Percentiles rank a stretch among this genome's conserved stretches.
These are phyloP conservation scores for Prionailurus bengalensis DNA, from an alignment of 2,113 vertebrate genomes.

Conservation along the genomic window DNA sequence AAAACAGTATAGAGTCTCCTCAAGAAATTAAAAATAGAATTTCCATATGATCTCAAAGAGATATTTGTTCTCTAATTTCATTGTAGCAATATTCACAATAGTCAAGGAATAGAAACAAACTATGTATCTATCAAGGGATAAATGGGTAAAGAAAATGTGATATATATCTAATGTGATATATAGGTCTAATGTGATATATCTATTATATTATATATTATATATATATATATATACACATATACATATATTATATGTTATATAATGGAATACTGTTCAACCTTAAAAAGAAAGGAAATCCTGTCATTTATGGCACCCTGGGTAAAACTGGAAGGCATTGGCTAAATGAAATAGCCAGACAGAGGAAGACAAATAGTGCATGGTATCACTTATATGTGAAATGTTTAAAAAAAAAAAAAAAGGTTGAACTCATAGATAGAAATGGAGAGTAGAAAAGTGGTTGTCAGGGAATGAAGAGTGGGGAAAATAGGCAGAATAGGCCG, in stretches of 20 bases:
- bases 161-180: not conserved
- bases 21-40: not conserved
- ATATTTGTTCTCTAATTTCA: not conserved
- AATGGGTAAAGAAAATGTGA: not conserved
- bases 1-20: not conserved
- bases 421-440: not conserved
- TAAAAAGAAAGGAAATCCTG: not conserved
- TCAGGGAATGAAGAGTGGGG: not conserved
- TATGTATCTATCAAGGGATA: not conserved
- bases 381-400: not conserved
- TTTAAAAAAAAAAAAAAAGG: not conserved
- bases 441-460: not conserved
- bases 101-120: not conserved
- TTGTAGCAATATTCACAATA: not conserved
- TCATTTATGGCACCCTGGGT: not conserved
- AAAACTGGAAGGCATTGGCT: not conserved
- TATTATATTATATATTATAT: too few species aligned
- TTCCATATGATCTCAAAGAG: not conserved
- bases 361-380: not conserved
- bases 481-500: not conserved
- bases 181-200: too few species aligned
- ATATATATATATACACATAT: not conserved
- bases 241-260: not conserved
- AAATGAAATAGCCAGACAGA: not conserved
- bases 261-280: not conserved